These are phyloP conservation scores for Athalia rosae DNA, from an alignment of 2,888 invertebrate species.

Conservation along the genomic window DNA sequence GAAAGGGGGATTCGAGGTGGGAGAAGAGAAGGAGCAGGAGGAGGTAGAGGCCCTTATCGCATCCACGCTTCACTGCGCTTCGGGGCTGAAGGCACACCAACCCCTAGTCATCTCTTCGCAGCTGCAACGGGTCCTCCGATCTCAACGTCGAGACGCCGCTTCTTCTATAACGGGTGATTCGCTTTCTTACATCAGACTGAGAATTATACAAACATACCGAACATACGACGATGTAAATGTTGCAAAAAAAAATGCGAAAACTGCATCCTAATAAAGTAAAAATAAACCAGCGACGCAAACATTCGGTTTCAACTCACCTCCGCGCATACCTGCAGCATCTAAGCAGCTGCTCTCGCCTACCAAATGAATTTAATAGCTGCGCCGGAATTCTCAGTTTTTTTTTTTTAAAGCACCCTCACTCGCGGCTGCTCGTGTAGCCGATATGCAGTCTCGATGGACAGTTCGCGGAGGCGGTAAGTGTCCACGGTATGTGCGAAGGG, in stretches of 20 bases:
- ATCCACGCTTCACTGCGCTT: slow-evolving; percentile 69
- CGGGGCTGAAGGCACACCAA: slow-evolving; percentile 61
- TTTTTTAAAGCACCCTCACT: too few species aligned
- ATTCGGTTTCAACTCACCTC: background rate
- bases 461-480: too few species aligned
- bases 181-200: slow-evolving; percentile 1
- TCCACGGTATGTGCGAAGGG: too few species aligned
- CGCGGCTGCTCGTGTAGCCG: too few species aligned
- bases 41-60: slow-evolving; percentile 67
- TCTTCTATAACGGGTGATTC: slow-evolving; percentile 39
- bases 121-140: slow-evolving; percentile 30
- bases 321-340: background rate
- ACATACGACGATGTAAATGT: too few species aligned
- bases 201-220: background rate
- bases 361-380: too few species aligned
- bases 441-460: too few species aligned
- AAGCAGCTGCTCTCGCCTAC: background rate
- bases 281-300: background rate
- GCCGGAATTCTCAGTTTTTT: too few species aligned
- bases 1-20: background rate
- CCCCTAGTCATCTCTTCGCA: background rate
- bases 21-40: background rate
- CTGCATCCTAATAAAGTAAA: background rate
- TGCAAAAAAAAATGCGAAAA: background rate
- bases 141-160: slow-evolving; percentile 21